Base-by-base conservation (phyloP, 1,140 invertebrate genomes). In the Leptinotarsa lineolata region DNA sequence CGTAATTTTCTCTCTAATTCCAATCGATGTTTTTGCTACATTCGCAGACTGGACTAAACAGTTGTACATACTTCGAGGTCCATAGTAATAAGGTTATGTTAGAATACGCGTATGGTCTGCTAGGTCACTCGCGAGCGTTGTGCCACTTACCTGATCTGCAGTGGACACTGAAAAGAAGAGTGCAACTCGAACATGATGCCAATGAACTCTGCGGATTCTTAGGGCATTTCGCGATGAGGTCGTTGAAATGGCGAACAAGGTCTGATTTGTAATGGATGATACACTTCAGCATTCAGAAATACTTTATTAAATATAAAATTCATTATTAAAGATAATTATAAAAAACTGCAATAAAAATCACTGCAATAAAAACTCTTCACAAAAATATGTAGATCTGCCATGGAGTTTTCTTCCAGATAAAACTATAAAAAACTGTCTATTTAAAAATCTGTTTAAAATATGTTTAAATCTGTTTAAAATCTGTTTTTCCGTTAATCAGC, bases 141-240 rank as follows among this genome's bases (percentile, higher is more conserved):
- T 83, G 74, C 82, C 78, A 83, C 81, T 83, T 82, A 83, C 82
- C 82, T 82, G 81, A 77, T 81, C 80, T 77, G 78, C 77, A 78
- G 71, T 78, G 74, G 72, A 72, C 74, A 76, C 77, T 82, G 80
- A 82, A 82, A 83, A 82, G 80, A 83, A 83, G 81, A 83, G 82
- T 83, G 80, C 74, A 80, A 81, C 80, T 78, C 77, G 76, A 77
- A 74, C 81, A 82, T 79, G 65, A 79, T 81, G 82, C 78, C 81
- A 82, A 81, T 82, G 81, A 83, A 83, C 81, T 81, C 77, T 78
- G 67, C 66, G 20, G 16, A n/a, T 63, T 63, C 61, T 24, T 4
- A 21, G 16, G 11, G 61, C 13, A 63, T 63, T 63, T 30, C 21
- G 61, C 11, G 61, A 22, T 63, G 16, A 54, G 2, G 0, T 5